These are phyloP conservation scores for Acheta domesticus DNA, from an alignment of 2,888 invertebrate species.

Conservation along the genomic window DNA sequence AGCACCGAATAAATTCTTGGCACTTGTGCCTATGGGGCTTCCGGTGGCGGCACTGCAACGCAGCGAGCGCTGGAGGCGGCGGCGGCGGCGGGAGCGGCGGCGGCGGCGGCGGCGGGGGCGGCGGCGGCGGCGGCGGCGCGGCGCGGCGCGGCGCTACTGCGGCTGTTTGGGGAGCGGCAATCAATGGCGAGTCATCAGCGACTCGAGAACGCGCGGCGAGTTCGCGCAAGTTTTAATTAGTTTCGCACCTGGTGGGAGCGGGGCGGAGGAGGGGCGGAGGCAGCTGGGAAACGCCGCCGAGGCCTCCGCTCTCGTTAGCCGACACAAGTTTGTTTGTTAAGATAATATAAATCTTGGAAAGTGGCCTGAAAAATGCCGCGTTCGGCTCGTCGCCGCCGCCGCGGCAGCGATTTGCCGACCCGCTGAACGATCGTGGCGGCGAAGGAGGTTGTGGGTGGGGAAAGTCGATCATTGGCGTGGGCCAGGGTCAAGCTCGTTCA, in stretches of 20 bases:
- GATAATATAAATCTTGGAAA: neutral
- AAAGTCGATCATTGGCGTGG: neutral
- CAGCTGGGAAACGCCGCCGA: neutral
- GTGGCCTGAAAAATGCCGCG: neutral
- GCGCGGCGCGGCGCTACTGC: neutral
- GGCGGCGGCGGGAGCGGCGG: neutral
- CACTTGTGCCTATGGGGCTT: too few species aligned
- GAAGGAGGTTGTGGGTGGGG: too few species aligned
- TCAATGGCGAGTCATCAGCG: constrained; percentile 9
- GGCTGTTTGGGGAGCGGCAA: neutral
- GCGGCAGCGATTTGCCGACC: too few species aligned
- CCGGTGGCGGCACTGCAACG: too few species aligned
- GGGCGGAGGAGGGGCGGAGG: neutral
- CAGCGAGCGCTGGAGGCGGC: too few species aligned
- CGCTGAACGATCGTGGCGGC: too few species aligned
- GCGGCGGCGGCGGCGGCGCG: neutral
- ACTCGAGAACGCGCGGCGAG: neutral
- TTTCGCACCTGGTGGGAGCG: neutral
- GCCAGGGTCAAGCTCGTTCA: neutral
- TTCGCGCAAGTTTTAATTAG: neutral
- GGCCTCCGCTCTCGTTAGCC: neutral
- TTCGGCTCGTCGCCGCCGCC: too few species aligned
- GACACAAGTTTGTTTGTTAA: neutral
- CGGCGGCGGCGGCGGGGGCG: neutral
- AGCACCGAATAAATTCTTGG: too few species aligned